Conservation (phyloP, 1,140 invertebrate species). For the Palaemon carinicauda region DNA sequence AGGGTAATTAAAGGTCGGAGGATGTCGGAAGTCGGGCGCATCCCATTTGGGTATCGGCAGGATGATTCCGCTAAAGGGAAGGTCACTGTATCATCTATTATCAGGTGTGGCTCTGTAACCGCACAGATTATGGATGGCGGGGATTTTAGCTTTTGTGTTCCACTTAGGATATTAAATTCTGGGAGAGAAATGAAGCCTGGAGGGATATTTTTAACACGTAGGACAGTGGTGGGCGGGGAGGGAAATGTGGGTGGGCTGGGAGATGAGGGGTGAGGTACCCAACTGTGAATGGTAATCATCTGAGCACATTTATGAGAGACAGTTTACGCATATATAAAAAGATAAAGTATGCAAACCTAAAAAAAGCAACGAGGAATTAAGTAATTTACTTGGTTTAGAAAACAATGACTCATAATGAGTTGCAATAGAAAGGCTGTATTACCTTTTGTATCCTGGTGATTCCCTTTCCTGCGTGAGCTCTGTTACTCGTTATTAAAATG, state of each 20-base stretch:
- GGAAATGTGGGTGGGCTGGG: neutral
- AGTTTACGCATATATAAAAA: neutral
- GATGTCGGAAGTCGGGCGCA: too few species aligned
- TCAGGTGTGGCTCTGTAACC: slow-evolving; percentile 25
- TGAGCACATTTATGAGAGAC: neutral
- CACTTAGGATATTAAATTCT: slow-evolving; percentile 46
- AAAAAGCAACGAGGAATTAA: too few species aligned
- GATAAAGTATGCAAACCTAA: too few species aligned
- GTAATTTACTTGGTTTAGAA: too few species aligned
- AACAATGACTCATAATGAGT: too few species aligned
- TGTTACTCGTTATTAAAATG: too few species aligned
- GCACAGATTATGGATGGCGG: slow-evolving; percentile 29
- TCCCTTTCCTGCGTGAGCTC: too few species aligned
- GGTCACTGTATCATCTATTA: slow-evolving; percentile 22
- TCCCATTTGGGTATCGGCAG: too few species aligned
- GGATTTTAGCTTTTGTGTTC: slow-evolving; percentile 48
- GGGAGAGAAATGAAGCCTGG: neutral
- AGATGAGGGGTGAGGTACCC: neutral
- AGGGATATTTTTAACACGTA: neutral
- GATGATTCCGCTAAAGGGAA: neutral
- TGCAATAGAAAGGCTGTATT: too few species aligned
- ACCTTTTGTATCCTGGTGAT: too few species aligned
- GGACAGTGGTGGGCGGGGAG: neutral
- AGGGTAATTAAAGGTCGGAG: too few species aligned
- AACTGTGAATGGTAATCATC: neutral